Evolutionary conservation across 2,888 invertebrate genomes (phyloP).

Genomic region (Tenthredo mesomela): DNA sequence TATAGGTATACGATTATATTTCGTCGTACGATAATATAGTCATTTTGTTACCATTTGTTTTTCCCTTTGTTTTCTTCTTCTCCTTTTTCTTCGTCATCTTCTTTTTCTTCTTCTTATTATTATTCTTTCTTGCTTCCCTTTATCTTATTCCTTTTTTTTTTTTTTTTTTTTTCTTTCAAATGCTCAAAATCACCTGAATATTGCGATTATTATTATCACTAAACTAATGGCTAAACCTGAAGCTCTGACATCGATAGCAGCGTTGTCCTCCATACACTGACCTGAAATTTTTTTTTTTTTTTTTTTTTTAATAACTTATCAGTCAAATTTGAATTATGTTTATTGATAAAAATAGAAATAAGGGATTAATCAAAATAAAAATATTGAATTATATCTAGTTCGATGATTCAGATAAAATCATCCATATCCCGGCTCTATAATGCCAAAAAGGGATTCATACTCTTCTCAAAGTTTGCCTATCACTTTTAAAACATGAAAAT

Average conservation of each 20-base stretch:
- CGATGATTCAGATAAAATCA: too few relatives aligned
- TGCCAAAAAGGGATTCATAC: too few relatives aligned
- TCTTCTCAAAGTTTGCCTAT: too few relatives aligned
- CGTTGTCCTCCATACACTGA: slow-evolving; percentile 82
- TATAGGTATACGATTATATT: not conserved
- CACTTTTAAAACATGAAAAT: too few relatives aligned
- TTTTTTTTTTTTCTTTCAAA: slow-evolving; percentile 59
- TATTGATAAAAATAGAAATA: not conserved
- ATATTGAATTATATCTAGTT: not conserved
- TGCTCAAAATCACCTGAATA: slow-evolving; percentile 75
- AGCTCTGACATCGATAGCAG: slow-evolving; percentile 66
- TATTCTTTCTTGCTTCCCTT: not conserved
- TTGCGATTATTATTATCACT: slow-evolving; percentile 66
- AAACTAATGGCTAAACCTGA: slow-evolving; percentile 66
- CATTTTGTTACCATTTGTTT: slow-evolving; percentile 47
- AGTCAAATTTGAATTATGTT: not conserved
- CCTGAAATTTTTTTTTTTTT: slow-evolving; percentile 77
- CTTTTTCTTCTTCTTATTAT: not conserved
- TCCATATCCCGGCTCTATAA: too few relatives aligned
- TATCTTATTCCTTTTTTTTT: slow-evolving; percentile 57
- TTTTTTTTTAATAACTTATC: slow-evolving; percentile 24
- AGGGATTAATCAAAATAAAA: not conserved
- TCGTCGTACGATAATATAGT: slow-evolving; percentile 1
- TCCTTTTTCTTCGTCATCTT: not conserved
- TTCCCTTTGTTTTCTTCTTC: not conserved